Conservation (phyloP, 2,113 vertebrate species). For the Epinephelus fuscoguttatus region DNA sequence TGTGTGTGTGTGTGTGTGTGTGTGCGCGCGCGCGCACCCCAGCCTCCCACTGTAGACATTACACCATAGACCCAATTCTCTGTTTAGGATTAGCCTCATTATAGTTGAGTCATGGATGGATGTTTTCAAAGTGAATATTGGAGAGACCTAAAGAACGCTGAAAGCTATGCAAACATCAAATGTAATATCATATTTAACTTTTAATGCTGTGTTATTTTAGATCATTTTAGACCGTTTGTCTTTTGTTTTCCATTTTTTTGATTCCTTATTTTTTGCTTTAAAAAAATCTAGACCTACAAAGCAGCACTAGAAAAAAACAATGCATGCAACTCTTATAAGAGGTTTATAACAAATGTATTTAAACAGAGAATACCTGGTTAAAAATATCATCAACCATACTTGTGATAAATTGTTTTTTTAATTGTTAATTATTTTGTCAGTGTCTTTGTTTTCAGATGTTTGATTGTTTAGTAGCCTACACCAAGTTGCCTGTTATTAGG, state of each 20-base stretch:
- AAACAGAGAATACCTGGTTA: not conserved
- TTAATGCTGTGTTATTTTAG: not conserved
- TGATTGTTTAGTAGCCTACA: too few species aligned
- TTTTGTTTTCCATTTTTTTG: not conserved
- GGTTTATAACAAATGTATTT: not conserved
- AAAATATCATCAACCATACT: not conserved
- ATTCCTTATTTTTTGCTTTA: not conserved
- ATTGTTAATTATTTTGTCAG: not conserved
- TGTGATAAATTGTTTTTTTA: not conserved
- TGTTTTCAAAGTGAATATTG: conserved; percentile 19
- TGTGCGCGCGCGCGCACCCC: too few species aligned
- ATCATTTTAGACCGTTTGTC: not conserved
- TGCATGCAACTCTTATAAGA: not conserved
- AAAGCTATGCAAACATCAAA: not conserved
- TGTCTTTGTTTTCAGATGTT: not conserved
- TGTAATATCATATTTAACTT: not conserved
- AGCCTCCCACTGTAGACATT: conserved; percentile 40
- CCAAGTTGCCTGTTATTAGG: too few species aligned
- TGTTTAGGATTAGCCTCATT: conserved; percentile 22
- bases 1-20: not conserved
- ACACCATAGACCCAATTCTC: conserved; percentile 29
- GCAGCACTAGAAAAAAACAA: not conserved
- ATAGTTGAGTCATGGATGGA: conserved; percentile 41
- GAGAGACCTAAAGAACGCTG: not conserved
- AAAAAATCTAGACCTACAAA: too few species aligned